Conservation (phyloP, 2,113 vertebrate genomes). For the Megaleporinus macrocephalus region DNA sequence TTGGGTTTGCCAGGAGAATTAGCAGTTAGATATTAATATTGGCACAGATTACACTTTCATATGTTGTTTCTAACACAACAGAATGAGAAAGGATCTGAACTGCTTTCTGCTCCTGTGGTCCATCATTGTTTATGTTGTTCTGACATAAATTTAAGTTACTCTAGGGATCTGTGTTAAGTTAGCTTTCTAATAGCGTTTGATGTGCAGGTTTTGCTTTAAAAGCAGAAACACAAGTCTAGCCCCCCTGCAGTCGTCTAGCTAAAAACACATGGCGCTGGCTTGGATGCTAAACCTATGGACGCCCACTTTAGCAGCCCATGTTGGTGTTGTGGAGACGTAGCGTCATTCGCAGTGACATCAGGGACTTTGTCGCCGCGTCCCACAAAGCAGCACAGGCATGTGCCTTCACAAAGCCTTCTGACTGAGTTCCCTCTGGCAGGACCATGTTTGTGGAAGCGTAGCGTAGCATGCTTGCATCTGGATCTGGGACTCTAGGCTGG, state of each 20-base stretch:
- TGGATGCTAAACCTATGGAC: constrained; percentile 45
- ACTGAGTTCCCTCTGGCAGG: constrained; percentile 61
- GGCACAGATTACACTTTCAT: no score
- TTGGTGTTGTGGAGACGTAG: constrained; percentile 56
- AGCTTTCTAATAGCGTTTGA: background rate
- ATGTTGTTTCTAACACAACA: no score
- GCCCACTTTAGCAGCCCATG: constrained; percentile 56
- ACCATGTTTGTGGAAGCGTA: constrained; percentile 36
- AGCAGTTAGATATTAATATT: no score
- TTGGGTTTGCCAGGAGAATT: no score
- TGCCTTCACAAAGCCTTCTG: constrained; percentile 62
- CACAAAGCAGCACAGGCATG: background rate
- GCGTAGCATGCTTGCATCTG: constrained; percentile 37
- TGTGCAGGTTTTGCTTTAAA: background rate
- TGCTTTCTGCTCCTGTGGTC: no score
- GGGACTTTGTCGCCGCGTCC: constrained; percentile 57
- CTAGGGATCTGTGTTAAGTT: background rate
- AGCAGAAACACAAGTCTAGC: background rate
- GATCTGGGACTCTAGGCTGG: background rate
- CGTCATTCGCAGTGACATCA: constrained; percentile 56
- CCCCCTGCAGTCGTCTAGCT: background rate
- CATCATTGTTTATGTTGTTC: background rate
- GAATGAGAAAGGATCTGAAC: no score
- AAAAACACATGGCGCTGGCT: constrained; percentile 42
- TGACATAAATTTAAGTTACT: background rate